Evolutionary conservation across 2,888 invertebrate species (phyloP), one percentile per base, ranked within the genome.

Genomic region (Drosophila meridiana): DNA sequence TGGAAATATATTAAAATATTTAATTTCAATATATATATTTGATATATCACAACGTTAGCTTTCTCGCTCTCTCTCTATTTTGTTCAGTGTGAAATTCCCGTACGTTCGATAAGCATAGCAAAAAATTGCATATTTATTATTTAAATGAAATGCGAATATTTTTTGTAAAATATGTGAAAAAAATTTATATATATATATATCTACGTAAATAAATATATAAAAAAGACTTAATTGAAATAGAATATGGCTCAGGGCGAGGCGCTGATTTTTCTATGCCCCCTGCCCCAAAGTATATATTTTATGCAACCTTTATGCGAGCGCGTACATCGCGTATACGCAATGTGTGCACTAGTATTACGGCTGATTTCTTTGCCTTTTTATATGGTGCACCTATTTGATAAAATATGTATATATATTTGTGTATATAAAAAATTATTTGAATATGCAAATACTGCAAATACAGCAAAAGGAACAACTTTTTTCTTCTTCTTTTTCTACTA

Each of bases 361-460:
- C 6, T 69, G 52, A 61, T 62, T 68, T 45, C 30, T 40, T 58
- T 40, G 28, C 3, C 26, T 13, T 69, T 42, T 60, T 36, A 20
- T 34, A 55, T 40, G 40, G 34, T 45, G n/a, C 11, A 40, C 30
- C 63, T 70, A 72, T 80, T 83, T 80, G 38, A 48, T 48, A 7
- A 60, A 60, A 48, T 40, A 60, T 60, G 48, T 48, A 59, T 4
- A 42, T 30, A 32, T 40, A 40, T 48, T 30, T 30, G 38, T 11
- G 30, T 45, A 14, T 73, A 74, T 73, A 69, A 66, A 73, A 82
- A 73, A 68, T 78, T 76, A 85, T 90, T 87, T 87, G 73, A 90
- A 90, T 90, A 87, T 90, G 88, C 90, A 87, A 89, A 87, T 87
- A 59, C 69, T 90, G 88, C 86, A 90, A 89, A 90, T 90, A 56